These are phyloP conservation scores for Catharus minimus DNA, from an alignment of 2,113 vertebrate species.

Conservation along the genomic window DNA sequence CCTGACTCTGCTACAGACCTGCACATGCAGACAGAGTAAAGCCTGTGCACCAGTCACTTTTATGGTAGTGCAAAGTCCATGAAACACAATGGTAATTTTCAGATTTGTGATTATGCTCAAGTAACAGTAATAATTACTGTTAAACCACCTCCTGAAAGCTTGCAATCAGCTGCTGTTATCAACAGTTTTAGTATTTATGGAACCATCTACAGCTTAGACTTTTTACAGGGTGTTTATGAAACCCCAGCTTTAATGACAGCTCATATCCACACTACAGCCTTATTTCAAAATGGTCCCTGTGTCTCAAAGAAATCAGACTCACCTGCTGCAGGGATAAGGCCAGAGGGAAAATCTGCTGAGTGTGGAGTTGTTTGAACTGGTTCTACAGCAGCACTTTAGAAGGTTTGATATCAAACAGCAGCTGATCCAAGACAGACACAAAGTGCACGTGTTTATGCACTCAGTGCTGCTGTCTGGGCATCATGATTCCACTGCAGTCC, in stretches of 20 bases:
- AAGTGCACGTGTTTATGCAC: neutral
- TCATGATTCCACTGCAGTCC: neutral
- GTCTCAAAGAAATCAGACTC: neutral
- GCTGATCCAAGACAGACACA: neutral
- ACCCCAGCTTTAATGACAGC: neutral
- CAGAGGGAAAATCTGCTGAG: neutral
- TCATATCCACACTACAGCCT: neutral
- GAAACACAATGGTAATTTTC: slow-evolving; percentile 2
- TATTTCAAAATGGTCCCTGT: neutral
- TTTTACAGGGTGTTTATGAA: neutral
- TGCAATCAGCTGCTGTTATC: neutral
- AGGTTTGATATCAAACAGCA: neutral
- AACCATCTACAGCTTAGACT: neutral
- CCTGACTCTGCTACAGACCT: neutral
- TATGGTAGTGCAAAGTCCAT: neutral
- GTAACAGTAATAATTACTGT: neutral
- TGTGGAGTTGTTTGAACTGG: neutral
- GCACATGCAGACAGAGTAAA: neutral
- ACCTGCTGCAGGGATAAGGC: neutral
- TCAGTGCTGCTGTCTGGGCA: neutral
- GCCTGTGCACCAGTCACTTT: neutral
- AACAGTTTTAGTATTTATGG: neutral
- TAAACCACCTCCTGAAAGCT: neutral
- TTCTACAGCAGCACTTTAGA: neutral
- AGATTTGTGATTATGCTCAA: slow-evolving; percentile 14